phyloP scores from a whole-genome alignment of 1,140 invertebrate species.

The Bombus balteatus region DNA sequence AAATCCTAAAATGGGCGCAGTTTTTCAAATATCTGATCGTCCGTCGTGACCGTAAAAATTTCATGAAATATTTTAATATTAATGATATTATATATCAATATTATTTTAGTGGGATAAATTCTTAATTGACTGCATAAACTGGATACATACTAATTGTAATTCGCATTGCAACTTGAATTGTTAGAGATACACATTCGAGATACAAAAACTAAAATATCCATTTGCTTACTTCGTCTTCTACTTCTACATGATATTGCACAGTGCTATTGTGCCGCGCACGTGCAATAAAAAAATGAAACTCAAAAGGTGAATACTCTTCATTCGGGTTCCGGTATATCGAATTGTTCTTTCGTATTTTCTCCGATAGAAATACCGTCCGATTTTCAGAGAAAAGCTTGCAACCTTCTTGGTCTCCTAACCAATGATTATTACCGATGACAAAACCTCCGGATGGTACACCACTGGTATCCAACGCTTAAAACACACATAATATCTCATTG shows the following conservation, averaged over 20 bases:
- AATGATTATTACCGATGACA: slow-evolving; percentile 82
- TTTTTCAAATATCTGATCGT: background rate
- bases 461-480: slow-evolving; percentile 82
- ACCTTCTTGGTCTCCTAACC: slow-evolving; percentile 79
- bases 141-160: background rate
- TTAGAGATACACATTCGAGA: background rate
- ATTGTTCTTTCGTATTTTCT: slow-evolving; percentile 63
- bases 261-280: slow-evolving; percentile 80
- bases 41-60: background rate
- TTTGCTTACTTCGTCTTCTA: slow-evolving; percentile 76
- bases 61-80: no score
- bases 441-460: slow-evolving; percentile 80
- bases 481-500: background rate
- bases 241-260: slow-evolving; percentile 75
- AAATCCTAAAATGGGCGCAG: slow-evolving; percentile 64
- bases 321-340: slow-evolving; percentile 69
- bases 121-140: background rate
- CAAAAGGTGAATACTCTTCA: slow-evolving; percentile 78
- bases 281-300: slow-evolving; percentile 76
- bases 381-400: slow-evolving; percentile 76
- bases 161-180: no score
- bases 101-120: background rate
- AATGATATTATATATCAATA: no score
- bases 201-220: background rate
- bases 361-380: slow-evolving; percentile 58